Evolutionary conservation across 2,797 vertebrate genomes (phyloP).

Genomic region (Diceros bicornis): DNA sequence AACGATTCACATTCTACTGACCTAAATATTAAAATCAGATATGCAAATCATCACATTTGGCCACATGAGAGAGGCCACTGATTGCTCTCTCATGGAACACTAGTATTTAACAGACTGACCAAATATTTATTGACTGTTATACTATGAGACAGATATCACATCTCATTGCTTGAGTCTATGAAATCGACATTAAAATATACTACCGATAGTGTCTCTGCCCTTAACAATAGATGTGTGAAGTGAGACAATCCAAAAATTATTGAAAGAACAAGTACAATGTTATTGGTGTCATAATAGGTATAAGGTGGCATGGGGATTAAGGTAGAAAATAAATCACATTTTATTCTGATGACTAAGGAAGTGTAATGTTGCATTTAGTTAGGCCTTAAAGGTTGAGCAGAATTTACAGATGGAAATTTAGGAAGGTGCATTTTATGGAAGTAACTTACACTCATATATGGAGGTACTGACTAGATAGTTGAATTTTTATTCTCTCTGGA

Average conservation of each 20-base stretch:
- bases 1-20: neutral
- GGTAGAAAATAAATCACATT: conserved; percentile 22
- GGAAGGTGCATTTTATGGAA: neutral
- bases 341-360: neutral
- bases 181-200: neutral
- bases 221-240: neutral
- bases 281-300: neutral
- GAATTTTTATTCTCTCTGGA: neutral
- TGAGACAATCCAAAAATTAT: neutral
- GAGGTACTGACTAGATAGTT: neutral
- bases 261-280: neutral
- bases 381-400: neutral
- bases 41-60: neutral
- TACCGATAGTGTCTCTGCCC: neutral
- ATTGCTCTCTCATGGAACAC: neutral
- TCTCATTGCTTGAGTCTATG: neutral
- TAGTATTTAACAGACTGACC: neutral
- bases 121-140: neutral
- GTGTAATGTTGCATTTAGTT: neutral
- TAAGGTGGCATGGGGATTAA: neutral
- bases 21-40: neutral
- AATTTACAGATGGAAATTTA: conserved; percentile 5
- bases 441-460: neutral
- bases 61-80: neutral
- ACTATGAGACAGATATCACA: neutral